Evolutionary conservation across 2,888 invertebrate species (phyloP), one percentile per base, ranked within the genome.

Genomic region (Ametastegia equiseti): DNA sequence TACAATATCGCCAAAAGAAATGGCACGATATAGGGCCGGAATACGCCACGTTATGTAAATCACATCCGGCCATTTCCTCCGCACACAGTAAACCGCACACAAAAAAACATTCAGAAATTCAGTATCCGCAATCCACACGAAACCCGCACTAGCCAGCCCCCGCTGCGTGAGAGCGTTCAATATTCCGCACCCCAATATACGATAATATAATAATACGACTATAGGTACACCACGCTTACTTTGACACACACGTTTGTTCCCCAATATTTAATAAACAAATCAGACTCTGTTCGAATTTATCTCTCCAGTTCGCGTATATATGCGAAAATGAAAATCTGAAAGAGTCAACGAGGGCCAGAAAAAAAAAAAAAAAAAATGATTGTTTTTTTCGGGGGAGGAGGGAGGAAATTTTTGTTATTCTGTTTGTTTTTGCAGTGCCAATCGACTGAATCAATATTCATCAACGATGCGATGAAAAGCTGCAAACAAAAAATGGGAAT

Each of bases 151-250:
- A 39, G 65, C 39, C 19, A 19, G 19, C 42, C n/a, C n/a, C n/a
- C 30, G 15, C 60, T 36, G 65, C 65, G 36, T 67, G 65, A 67
- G 65, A 67, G 65, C 65, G 65, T 67, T 67, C 65, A 67, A 67
- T 67, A 67, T 39, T 39, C 11, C 65, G 65, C 39, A 4, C 65
- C 36, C 36, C 19, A 67, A 36, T 39, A n/a, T n/a, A 60, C 60
- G 15, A 30, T 60, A 30, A 60, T 60, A 60, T 6, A 5, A 42
- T 42, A 42, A 6, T n/a, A n/a, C n/a, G n/a, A 45, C 45, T 45
- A 45, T 45, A 11, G 45, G 45, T 45, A 45, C 45, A 45, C 45
- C 33, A 63, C 30, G 15, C 63, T 11, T 23, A 63, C 63, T 63
- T 63, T 63, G 27, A 63, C 15, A 27, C 23, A 54, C 54, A 54